Evolutionary conservation across 2,797 vertebrate species (phyloP), one percentile per base, ranked within the genome.

Genomic region (Nannoperca obscura): DNA sequence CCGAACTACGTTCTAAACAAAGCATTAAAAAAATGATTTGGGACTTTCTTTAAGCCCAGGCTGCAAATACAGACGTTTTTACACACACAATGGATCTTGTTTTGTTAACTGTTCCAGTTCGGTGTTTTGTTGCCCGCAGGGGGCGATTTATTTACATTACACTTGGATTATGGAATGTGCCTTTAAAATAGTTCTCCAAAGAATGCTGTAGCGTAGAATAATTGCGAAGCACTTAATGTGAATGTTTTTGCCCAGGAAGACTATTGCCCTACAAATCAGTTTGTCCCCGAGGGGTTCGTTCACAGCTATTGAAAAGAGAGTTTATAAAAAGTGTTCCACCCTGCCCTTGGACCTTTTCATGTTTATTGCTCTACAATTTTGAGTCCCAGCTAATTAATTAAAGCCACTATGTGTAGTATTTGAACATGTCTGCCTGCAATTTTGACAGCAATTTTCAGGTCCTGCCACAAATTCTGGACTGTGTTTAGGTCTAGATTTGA

Each of bases 171-270:
- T 3, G 6, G 36, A 71, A 78, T 38, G 15, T 78, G 50, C 78
- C 73, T 74, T 58, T 61, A 47, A 68, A 67, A 50, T 11, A 59
- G 4, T 53, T 69, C n/a, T 50, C 47, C 36, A 62, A 60, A 71
- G 20, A 40, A 42, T 57, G 24, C 11, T 19, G 59, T 67, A 22
- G 24, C 19, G 17, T 44, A 62, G 5, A 53, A 47, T 64, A 62
- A 53, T n/a, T 59, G 58, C 40, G 22, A 58, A 72, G 47, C 20
- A 64, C 68, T 76, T 70, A 1, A 59, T 57, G 68, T 79, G 58
- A 72, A 30, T 76, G 36, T 58, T 71, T 70, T 71, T 66, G 52
- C 58, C 77, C 65, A 67, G 78, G 82, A 85, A 79, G 83, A 90
- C 72, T 60, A 1, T 42, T 71, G 30, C 50, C 46, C 47, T 63